Percentiles rank a stretch among this genome's conserved stretches.
Evolutionary conservation across 2,113 vertebrate genomes (phyloP).

Genomic region (Salvator merianae): DNA sequence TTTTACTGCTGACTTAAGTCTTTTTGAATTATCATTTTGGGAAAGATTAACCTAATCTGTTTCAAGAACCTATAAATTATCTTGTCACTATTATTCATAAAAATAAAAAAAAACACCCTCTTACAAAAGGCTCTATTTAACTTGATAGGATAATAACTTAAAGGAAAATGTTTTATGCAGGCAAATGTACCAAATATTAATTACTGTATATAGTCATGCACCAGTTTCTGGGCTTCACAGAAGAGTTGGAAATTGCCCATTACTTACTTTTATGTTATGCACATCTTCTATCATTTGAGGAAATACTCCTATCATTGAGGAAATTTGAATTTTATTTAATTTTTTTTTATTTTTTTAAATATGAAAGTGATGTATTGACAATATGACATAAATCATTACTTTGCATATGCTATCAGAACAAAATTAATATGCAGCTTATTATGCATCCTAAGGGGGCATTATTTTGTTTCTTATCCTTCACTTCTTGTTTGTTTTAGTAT

Average conservation of each 20-base stretch:
- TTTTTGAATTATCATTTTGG: conserved; percentile 39
- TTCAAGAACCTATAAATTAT: conserved; percentile 33
- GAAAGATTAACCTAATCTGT: conserved; percentile 39
- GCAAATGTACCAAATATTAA: background rate
- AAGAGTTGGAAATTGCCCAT: background rate
- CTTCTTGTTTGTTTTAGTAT: too few species aligned
- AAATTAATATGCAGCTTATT: background rate
- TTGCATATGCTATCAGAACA: too few species aligned
- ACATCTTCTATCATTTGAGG: background rate
- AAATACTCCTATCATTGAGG: too few species aligned
- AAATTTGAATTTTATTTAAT: too few species aligned
- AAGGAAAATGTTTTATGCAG: background rate
- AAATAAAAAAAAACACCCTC: background rate
- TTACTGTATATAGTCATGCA: background rate
- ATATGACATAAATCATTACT: background rate
- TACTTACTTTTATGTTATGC: background rate
- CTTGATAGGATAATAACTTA: conserved; percentile 9
- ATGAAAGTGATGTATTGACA: background rate
- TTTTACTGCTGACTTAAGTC: conserved; percentile 39
- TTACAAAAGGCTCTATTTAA: conserved; percentile 15
- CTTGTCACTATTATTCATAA: conserved; percentile 21
- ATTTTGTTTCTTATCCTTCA: too few species aligned
- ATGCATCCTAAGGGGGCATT: background rate
- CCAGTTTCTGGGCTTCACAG: background rate
- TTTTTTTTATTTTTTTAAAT: too few species aligned